phyloP scores from a whole-genome alignment of 2,888 invertebrate species.

The Mystacides longicornis region DNA sequence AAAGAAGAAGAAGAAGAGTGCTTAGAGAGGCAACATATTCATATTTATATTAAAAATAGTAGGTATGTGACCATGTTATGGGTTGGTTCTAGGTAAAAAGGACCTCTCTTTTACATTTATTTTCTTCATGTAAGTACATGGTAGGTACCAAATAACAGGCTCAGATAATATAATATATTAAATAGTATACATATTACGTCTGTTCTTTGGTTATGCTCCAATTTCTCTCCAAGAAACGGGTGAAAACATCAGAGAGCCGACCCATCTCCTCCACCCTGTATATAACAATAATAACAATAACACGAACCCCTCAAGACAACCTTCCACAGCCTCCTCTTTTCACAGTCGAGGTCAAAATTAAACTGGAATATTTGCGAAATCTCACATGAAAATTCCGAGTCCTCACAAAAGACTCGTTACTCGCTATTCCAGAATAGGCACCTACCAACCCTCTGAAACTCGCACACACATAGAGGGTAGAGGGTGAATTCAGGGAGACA shows the following conservation, averaged over 20 bases:
- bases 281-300: no score
- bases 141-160: no score
- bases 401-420: constrained; percentile 25
- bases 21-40: no score
- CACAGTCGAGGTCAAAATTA: constrained; percentile 22
- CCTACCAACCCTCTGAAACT: no score
- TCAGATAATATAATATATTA: no score
- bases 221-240: not conserved
- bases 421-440: constrained; percentile 22
- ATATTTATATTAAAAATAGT: no score
- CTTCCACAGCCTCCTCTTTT: not conserved
- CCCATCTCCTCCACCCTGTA: constrained; percentile 3
- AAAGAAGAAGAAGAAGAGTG: no score
- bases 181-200: constrained; percentile 1
- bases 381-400: constrained; percentile 23
- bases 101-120: no score
- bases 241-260: not conserved
- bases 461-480: constrained; percentile 19
- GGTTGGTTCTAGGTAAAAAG: no score
- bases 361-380: constrained; percentile 25
- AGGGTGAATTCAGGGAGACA: constrained; percentile 1
- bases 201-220: constrained; percentile 1
- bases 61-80: no score
- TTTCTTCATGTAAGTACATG: no score
- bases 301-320: not conserved